Evolutionary conservation across 37 sponge, comb jelly and placozoan genomes (phyloP).

Genomic region (Oscarella lobularis): DNA sequence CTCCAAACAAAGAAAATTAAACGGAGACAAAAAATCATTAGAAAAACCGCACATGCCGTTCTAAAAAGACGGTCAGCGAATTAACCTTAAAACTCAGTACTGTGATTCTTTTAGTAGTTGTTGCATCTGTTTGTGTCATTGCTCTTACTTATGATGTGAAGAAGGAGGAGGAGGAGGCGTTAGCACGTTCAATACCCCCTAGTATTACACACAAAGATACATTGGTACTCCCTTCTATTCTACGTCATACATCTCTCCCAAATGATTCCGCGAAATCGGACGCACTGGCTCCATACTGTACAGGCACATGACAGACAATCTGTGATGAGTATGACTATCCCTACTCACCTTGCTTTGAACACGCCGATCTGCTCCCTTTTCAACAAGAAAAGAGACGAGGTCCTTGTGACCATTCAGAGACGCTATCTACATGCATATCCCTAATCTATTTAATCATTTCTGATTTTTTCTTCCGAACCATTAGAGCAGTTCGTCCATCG

Average conservation of each 20-base stretch:
- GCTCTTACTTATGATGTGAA: no score
- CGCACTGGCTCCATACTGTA: not conserved
- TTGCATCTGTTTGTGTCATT: no score
- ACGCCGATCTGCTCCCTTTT: slow-evolving; percentile 15
- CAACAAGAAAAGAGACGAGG: slow-evolving; percentile 14
- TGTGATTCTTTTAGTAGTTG: no score
- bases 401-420: slow-evolving; percentile 13
- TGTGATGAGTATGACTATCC: not conserved
- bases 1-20: slow-evolving; percentile 12
- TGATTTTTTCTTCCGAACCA: slow-evolving; percentile 23
- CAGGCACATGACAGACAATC: not conserved
- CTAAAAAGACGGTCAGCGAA: no score
- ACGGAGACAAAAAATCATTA: not conserved
- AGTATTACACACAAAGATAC: no score
- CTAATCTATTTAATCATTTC: not conserved
- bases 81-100: no score
- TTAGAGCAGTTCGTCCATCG: slow-evolving; percentile 46
- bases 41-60: slow-evolving; percentile 28
- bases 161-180: no score
- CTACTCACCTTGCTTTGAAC: not conserved
- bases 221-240: not conserved
- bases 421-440: slow-evolving; percentile 36
- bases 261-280: not conserved
- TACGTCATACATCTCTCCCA: not conserved
- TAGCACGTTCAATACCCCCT: no score